phyloP scores from a whole-genome alignment of 1,140 invertebrate genomes.

The Lanistes nyassanus region DNA sequence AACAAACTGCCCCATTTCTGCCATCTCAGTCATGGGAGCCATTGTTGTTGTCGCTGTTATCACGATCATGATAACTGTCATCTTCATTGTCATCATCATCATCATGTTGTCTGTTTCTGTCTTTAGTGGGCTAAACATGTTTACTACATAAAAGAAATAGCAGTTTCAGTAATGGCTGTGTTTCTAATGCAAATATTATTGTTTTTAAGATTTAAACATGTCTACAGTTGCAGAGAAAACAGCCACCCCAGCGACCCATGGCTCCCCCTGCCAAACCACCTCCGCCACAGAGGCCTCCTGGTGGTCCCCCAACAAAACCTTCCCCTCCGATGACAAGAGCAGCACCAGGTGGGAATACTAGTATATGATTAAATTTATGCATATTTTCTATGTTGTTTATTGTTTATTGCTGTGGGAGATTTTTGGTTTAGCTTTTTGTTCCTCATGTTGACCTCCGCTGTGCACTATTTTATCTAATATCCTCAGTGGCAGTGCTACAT shows the following conservation, averaged over 20 bases:
- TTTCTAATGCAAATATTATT: not conserved
- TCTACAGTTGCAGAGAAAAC: constrained; percentile 29
- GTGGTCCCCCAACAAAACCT: constrained; percentile 45
- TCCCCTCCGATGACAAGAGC: constrained; percentile 30
- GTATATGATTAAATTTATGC: not conserved
- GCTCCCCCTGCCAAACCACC: constrained; percentile 58
- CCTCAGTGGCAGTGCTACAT: too few relatives aligned
- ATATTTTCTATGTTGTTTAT: not conserved
- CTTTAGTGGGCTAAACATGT: not conserved
- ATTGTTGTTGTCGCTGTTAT: too few relatives aligned
- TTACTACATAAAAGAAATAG: not conserved
- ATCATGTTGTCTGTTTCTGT: too few relatives aligned
- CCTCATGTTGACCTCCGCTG: too few relatives aligned
- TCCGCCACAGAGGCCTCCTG: constrained; percentile 55
- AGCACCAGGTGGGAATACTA: constrained; percentile 21
- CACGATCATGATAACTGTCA: too few relatives aligned
- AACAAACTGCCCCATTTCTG: not conserved
- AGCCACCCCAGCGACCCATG: constrained; percentile 52
- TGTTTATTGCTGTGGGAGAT: too few relatives aligned
- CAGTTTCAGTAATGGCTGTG: too few relatives aligned
- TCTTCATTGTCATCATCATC: too few relatives aligned
- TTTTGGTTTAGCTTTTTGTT: too few relatives aligned
- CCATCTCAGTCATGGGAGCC: too few relatives aligned
- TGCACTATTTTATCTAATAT: too few relatives aligned
- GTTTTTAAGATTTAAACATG: not conserved